Conservation (phyloP, 2,113 vertebrate genomes). For the Rhinolophus ferrumequinum region DNA sequence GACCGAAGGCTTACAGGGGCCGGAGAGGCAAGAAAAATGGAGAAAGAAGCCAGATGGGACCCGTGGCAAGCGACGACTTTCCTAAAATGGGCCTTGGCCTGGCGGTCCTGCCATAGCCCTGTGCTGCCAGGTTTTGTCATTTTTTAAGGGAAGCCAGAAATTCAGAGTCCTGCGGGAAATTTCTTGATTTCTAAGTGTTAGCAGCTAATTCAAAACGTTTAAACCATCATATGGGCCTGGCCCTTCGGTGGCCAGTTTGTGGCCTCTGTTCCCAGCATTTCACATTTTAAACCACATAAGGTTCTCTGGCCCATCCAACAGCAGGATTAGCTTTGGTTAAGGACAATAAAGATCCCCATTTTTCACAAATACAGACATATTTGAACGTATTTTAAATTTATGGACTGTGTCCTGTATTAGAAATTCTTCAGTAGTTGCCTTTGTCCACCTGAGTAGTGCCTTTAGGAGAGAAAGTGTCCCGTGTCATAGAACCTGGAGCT, state of each 20-base stretch:
- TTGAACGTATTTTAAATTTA: neutral
- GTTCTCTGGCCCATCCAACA: neutral
- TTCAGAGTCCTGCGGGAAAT: neutral
- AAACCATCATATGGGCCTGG: neutral
- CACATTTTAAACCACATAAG: neutral
- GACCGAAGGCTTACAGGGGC: neutral
- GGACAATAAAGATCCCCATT: neutral
- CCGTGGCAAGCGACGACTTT: neutral
- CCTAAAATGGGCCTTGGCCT: neutral
- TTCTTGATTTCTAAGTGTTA: conserved; percentile 16
- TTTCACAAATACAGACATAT: neutral
- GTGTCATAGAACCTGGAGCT: neutral
- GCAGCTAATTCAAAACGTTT: neutral
- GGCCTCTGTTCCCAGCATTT: neutral
- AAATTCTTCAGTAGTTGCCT: neutral
- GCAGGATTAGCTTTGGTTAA: neutral
- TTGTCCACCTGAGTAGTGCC: neutral
- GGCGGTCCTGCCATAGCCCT: neutral
- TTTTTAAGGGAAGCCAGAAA: neutral
- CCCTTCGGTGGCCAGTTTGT: neutral
- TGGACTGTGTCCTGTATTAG: neutral
- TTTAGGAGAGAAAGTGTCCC: neutral
- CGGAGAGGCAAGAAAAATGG: neutral
- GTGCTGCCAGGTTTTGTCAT: neutral
- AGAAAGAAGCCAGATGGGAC: neutral